Evolutionary conservation across 2,888 invertebrate genomes (phyloP).

Genomic region (Drosophila gaucha): DNA sequence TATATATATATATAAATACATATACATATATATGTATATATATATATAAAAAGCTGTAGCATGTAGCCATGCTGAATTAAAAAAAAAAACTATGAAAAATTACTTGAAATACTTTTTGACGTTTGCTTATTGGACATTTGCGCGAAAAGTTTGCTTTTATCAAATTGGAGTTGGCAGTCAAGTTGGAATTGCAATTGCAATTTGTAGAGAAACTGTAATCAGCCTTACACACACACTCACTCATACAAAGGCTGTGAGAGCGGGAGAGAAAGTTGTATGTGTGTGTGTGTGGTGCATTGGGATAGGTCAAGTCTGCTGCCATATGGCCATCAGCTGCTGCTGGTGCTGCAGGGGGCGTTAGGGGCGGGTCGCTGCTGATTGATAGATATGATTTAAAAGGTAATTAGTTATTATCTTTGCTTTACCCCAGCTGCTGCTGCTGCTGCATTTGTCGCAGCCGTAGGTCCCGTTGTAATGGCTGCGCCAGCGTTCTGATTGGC

Average conservation of each 20-base stretch:
- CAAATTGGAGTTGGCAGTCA: constrained; percentile 46
- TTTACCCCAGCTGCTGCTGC: constrained; percentile 79
- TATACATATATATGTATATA: neutral
- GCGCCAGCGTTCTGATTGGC: constrained; percentile 65
- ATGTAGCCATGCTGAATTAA: constrained; percentile 20
- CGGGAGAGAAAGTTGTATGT: constrained; percentile 11
- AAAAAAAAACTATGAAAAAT: constrained; percentile 57
- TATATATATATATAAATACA: constrained; percentile 2
- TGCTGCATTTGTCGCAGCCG: constrained; percentile 58
- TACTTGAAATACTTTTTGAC: constrained; percentile 52
- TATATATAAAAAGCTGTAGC: neutral
- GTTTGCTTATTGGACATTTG: constrained; percentile 50
- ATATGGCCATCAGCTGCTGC: constrained; percentile 67
- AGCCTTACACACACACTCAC: constrained; percentile 28
- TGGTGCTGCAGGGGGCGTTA: constrained; percentile 36
- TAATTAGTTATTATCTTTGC: constrained; percentile 18
- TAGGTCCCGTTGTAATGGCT: constrained; percentile 80
- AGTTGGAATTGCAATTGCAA: constrained; percentile 44
- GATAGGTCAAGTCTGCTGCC: constrained; percentile 75
- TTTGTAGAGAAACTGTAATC: constrained; percentile 45
- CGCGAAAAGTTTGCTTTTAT: constrained; percentile 35
- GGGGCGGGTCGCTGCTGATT: constrained; percentile 1
- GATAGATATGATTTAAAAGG: constrained; percentile 9
- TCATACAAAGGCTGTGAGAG: constrained; percentile 13
- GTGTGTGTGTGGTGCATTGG: constrained; percentile 49